phyloP scores from a whole-genome alignment of 2,113 vertebrate genomes.

The Stigmatopora argus region DNA sequence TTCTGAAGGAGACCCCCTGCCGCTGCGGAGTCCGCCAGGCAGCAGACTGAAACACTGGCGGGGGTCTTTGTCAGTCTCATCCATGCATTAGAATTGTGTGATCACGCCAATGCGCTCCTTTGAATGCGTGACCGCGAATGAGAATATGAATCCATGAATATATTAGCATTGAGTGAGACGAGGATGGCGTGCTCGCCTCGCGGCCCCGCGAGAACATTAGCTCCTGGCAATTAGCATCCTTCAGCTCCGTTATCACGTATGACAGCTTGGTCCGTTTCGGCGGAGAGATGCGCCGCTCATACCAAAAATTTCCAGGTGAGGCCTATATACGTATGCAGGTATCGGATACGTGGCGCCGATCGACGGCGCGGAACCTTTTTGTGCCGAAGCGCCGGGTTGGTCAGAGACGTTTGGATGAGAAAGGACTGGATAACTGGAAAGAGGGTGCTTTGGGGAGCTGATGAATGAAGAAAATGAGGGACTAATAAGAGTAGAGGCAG shows the following conservation, averaged over 20 bases:
- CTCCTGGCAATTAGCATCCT: constrained; percentile 29
- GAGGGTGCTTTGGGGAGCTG: too few relatives aligned
- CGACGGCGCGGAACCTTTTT: not conserved
- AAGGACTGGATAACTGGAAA: too few relatives aligned
- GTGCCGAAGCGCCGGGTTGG: not conserved
- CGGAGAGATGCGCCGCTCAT: not conserved
- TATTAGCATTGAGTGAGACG: constrained; percentile 32
- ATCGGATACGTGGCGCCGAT: not conserved
- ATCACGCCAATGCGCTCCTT: constrained; percentile 40
- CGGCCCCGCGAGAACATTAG: constrained; percentile 6
- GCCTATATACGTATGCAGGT: not conserved
- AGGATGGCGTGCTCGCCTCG: constrained; percentile 21
- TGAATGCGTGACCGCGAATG: constrained; percentile 47
- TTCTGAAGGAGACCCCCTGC: constrained; percentile 35
- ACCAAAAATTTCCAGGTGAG: not conserved
- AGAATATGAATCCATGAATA: constrained; percentile 49
- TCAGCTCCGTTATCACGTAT: constrained; percentile 18
- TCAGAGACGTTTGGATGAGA: too few relatives aligned
- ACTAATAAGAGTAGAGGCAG: too few relatives aligned
- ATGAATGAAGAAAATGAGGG: too few relatives aligned
- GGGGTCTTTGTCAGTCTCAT: constrained; percentile 4
- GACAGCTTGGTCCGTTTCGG: constrained; percentile 6
- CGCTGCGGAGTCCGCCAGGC: constrained; percentile 45
- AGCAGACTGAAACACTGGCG: not conserved
- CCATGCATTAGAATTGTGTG: constrained; percentile 41